A percentile compares a stretch with the other conserved stretches of the same genome.
phyloP scores from a whole-genome alignment of 1,140 invertebrate genomes.

The Rhyacophila brunnea region DNA sequence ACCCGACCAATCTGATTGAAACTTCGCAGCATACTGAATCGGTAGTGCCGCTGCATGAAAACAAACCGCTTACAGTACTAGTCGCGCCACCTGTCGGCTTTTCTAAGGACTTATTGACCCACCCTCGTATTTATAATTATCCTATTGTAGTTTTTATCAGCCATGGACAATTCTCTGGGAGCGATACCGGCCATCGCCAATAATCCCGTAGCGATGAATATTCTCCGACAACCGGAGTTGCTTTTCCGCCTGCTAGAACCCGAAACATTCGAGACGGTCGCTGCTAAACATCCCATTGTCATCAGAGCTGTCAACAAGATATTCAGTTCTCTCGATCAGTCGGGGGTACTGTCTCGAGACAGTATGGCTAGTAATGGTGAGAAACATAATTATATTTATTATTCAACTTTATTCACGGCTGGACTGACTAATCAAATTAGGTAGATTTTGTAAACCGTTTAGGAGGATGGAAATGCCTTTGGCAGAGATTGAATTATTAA shows the following conservation, averaged over 20 bases:
- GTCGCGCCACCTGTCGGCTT: too few species aligned
- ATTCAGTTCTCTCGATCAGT: slow-evolving; percentile 5
- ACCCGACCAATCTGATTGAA: too few species aligned
- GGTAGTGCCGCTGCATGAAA: too few species aligned
- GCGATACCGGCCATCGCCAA: slow-evolving; percentile 16
- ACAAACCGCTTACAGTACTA: too few species aligned
- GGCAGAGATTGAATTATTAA: too few species aligned
- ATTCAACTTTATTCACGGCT: neutral
- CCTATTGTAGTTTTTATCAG: slow-evolving; percentile 9
- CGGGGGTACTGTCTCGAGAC: neutral
- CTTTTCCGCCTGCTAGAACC: slow-evolving; percentile 19
- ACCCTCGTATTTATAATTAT: too few species aligned
- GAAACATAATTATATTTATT: neutral
- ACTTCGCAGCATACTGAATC: too few species aligned
- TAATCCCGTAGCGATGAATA: slow-evolving; percentile 27
- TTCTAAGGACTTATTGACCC: too few species aligned
- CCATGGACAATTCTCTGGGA: slow-evolving; percentile 19
- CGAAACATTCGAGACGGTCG: slow-evolving; percentile 17
- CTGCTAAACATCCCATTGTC: slow-evolving; percentile 24
- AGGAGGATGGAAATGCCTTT: neutral
- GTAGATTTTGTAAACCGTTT: neutral
- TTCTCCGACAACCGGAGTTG: slow-evolving; percentile 25
- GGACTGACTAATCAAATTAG: neutral
- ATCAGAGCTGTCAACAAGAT: slow-evolving; percentile 22
- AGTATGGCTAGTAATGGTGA: neutral